A percentile compares a stretch with the other conserved stretches of the same genome.
phyloP scores from a whole-genome alignment of 2,888 invertebrate species.

The Vandiemenella viatica region DNA sequence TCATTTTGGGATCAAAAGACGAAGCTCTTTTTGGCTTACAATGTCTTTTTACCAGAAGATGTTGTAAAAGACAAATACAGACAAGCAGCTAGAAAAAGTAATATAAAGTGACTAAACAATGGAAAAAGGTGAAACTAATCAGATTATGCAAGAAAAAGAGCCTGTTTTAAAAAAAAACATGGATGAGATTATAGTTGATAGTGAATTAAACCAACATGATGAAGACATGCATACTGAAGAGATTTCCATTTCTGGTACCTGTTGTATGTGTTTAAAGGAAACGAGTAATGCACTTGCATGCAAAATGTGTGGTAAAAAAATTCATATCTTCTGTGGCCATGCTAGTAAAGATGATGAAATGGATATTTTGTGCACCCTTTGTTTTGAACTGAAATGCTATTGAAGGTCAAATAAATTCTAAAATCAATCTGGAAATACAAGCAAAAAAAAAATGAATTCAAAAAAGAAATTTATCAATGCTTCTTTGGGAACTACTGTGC shows the following conservation, averaged over 20 bases:
- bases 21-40: no score
- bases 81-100: neutral
- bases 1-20: no score
- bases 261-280: neutral
- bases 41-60: no score
- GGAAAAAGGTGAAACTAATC: neutral
- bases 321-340: no score
- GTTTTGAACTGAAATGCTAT: no score
- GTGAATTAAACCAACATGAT: neutral
- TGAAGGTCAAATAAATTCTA: no score
- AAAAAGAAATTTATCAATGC: neutral
- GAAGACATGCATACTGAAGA: neutral
- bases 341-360: no score
- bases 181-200: no score
- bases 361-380: no score
- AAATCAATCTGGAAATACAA: no score
- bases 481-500: slow-evolving; percentile 2
- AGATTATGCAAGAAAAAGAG: no score
- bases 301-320: neutral
- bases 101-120: neutral
- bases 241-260: neutral
- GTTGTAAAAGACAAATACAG: neutral
- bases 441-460: neutral
- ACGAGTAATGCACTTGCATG: neutral
- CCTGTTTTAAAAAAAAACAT: no score